These are phyloP conservation scores for Metalampra italica DNA, from an alignment of 2,888 invertebrate genomes.

Conservation along the genomic window DNA sequence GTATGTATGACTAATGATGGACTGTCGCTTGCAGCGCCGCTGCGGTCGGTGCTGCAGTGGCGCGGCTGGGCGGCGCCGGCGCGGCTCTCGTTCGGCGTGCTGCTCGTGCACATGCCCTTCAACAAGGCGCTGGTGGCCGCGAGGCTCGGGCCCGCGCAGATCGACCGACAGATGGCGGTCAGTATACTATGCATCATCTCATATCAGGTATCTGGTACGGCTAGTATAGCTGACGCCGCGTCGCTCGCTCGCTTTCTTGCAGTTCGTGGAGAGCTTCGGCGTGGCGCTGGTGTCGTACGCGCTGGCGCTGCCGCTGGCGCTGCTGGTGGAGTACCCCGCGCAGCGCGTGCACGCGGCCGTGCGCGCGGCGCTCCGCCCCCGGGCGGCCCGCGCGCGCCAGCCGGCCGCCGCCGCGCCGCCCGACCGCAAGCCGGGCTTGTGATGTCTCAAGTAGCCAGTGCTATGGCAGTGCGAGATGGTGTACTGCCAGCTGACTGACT, in stretches of 20 bases:
- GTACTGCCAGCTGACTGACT: not conserved
- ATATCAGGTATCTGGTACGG: no score
- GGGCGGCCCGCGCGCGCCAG: slow-evolving; percentile 69
- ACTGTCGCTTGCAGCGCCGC: slow-evolving; percentile 37
- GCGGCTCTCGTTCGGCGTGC: slow-evolving; percentile 66
- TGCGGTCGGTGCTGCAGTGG: slow-evolving; percentile 43
- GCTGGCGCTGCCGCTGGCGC: slow-evolving; percentile 59
- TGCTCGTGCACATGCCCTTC: slow-evolving; percentile 66
- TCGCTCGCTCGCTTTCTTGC: not conserved
- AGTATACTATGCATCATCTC: no score
- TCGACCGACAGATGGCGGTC: slow-evolving; percentile 48
- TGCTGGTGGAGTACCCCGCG: slow-evolving; percentile 61
- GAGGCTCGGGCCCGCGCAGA: slow-evolving; percentile 39
- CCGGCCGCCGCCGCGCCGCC: slow-evolving; percentile 1
- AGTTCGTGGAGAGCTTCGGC: slow-evolving; percentile 51
- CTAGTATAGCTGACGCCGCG: no score
- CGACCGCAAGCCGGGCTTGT: slow-evolving; percentile 26
- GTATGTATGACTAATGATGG: not conserved
- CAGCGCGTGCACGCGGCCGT: slow-evolving; percentile 52
- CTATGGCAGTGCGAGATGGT: not conserved
- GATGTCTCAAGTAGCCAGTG: slow-evolving; percentile 1
- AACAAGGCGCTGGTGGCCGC: slow-evolving; percentile 59
- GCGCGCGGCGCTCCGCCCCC: slow-evolving; percentile 61
- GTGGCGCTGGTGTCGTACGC: slow-evolving; percentile 56
- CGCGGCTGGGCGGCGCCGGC: slow-evolving; percentile 51